Evolutionary conservation across 30 jellyfish, hydroid and myxozoan genomes (phyloP), one percentile per base, ranked within the genome.

Genomic region (Turritopsis dohrnii): DNA sequence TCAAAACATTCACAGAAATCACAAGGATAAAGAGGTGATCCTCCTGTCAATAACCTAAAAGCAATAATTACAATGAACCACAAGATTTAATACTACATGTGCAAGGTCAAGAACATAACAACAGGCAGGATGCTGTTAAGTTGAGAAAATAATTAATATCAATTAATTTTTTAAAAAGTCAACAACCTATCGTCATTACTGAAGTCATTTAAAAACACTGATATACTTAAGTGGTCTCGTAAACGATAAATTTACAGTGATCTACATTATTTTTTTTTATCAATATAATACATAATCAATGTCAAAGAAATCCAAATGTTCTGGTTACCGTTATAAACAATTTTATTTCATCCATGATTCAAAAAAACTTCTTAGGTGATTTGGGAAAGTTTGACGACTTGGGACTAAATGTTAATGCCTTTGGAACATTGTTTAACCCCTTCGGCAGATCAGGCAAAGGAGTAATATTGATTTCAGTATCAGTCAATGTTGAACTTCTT

Each of bases 291-390:
- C 13, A 13, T 41, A 41, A 3, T 41, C 5, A 41, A 41, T 3
- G 60, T 5, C 60, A 41, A 41, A 41, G 13, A 5, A 41, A 41
- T 13, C 60, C 60, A 41, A n/a, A n/a, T n/a, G n/a, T n/a, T n/a
- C n/a, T n/a, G n/a, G n/a, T n/a, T n/a, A n/a, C n/a, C n/a, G n/a
- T n/a, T n/a, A n/a, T n/a, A n/a, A 41, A 41, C 60, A 41, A 41
- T 13, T 41, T 41, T 41, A 41, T 41, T 41, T 41, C 9, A 13
- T 41, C 60, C 5, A 3, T 41, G 13, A 3, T 69, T 69, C 19
- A 69, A 27, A 69, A 69, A 69, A 69, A 69, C 22, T 69, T 69
- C 30, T 69, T 69, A 8, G 77, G 77, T 27, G 77, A 69, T 19
- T 69, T 69, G 9, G 77, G 77, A 69, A 69, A 69, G 77, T 69